A percentile compares a stretch with the other conserved stretches of the same genome.
Conservation (phyloP, 2,797 vertebrate species). For the Macroramphosus scolopax region DNA sequence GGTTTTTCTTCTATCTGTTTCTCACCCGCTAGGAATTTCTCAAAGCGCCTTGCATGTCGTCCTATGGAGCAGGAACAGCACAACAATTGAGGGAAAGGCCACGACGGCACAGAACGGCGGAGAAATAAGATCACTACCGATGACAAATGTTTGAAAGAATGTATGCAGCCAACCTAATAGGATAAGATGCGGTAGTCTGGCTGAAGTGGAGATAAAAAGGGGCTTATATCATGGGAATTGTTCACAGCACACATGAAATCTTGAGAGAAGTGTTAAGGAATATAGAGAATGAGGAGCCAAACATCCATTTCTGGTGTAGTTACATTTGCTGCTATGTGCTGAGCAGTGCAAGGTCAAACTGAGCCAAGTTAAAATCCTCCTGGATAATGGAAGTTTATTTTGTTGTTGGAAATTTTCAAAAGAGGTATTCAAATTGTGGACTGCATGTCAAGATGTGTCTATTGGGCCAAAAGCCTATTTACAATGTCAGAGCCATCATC, state of each 20-base stretch:
- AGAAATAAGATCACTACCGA: constrained; percentile 40
- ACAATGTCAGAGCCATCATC: too few species aligned
- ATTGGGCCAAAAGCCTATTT: too few species aligned
- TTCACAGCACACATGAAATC: constrained; percentile 19
- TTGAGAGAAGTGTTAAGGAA: constrained; percentile 28
- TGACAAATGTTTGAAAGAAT: constrained; percentile 34
- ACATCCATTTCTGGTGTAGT: constrained; percentile 11
- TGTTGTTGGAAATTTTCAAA: too few species aligned
- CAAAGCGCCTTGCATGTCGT: constrained; percentile 29
- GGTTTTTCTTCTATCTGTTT: not conserved
- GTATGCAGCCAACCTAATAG: constrained; percentile 29
- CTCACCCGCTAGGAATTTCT: constrained; percentile 14
- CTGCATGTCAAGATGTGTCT: too few species aligned
- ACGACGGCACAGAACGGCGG: constrained; percentile 6
- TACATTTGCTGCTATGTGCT: not conserved
- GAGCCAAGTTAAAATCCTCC: too few species aligned
- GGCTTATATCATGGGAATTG: constrained; percentile 38
- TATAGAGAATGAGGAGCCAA: constrained; percentile 13
- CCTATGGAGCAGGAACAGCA: constrained; percentile 15
- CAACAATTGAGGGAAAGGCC: constrained; percentile 36
- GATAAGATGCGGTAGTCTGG: constrained; percentile 27
- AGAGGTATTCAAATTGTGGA: too few species aligned
- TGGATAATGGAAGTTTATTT: too few species aligned
- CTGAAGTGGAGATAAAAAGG: constrained; percentile 40
- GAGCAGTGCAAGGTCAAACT: constrained; percentile 4